These are phyloP conservation scores for Plagodis pulveraria DNA, from an alignment of 2,888 invertebrate species.

Conservation along the genomic window DNA sequence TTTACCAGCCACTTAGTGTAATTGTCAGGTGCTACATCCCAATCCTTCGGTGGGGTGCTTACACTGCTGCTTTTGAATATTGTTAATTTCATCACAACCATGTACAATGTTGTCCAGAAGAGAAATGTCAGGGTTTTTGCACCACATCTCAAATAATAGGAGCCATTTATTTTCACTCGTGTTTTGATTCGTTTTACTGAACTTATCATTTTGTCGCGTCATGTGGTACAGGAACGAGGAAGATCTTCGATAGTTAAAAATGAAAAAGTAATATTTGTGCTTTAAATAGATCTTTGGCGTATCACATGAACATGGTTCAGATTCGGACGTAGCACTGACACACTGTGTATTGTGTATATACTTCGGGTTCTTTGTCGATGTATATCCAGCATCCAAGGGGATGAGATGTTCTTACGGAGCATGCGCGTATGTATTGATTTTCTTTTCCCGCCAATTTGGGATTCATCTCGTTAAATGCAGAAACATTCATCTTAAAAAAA, in stretches of 20 bases:
- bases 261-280: slow-evolving; percentile 27
- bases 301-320: slow-evolving; percentile 51
- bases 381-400: slow-evolving; percentile 64
- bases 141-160: slow-evolving; percentile 72
- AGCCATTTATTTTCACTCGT: slow-evolving; percentile 64
- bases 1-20: slow-evolving; percentile 77
- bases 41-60: slow-evolving; percentile 63
- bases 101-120: slow-evolving; percentile 76
- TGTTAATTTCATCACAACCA: slow-evolving; percentile 79
- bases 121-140: slow-evolving; percentile 77
- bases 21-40: slow-evolving; percentile 74
- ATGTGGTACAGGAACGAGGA: slow-evolving; percentile 56
- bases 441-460: slow-evolving; percentile 52
- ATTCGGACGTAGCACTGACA: slow-evolving; percentile 24
- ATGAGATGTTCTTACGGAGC: slow-evolving; percentile 61
- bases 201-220: slow-evolving; percentile 66
- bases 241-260: slow-evolving; percentile 26
- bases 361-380: slow-evolving; percentile 33
- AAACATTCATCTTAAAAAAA: slow-evolving; percentile 15
- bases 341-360: slow-evolving; percentile 24
- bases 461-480: slow-evolving; percentile 43
- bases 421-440: slow-evolving; percentile 82
- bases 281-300: slow-evolving; percentile 29
- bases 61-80: slow-evolving; percentile 75
- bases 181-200: slow-evolving; percentile 65